phyloP scores from a whole-genome alignment of 2,888 invertebrate species.

The Protophormia terraenovae region DNA sequence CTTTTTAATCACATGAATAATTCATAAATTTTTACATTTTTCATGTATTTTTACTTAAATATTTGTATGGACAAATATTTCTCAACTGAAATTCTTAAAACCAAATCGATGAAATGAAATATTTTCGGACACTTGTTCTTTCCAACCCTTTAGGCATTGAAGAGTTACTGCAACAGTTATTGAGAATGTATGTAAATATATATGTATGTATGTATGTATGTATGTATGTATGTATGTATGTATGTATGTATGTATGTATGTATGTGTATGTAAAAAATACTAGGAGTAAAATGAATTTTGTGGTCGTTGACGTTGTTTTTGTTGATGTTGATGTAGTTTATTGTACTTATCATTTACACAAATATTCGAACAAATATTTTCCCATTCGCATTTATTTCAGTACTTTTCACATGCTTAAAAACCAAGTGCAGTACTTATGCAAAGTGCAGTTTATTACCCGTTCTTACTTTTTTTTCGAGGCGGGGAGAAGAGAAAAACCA shows the following conservation, averaged over 20 bases:
- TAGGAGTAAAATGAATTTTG: background rate
- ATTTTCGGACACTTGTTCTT: slow-evolving; percentile 20
- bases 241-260: background rate
- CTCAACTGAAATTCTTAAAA: background rate
- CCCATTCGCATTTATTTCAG: background rate
- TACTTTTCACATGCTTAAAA: slow-evolving; percentile 30
- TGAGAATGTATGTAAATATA: background rate
- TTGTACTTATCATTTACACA: slow-evolving; percentile 16
- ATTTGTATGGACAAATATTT: background rate
- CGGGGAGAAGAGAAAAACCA: background rate
- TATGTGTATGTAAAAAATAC: background rate
- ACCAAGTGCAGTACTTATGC: slow-evolving; percentile 15
- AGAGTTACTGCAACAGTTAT: background rate
- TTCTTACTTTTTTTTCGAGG: too few relatives aligned
- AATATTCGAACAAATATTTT: background rate
- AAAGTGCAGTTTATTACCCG: slow-evolving; percentile 33
- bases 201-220: background rate
- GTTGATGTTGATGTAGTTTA: background rate
- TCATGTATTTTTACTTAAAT: background rate
- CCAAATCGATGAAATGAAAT: slow-evolving; percentile 9
- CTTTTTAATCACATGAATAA: background rate
- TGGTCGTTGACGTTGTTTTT: background rate
- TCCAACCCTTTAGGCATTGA: slow-evolving; percentile 44
- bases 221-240: background rate
- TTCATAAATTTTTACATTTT: slow-evolving; percentile 9